These are phyloP conservation scores for Enteromius thamalakanensis DNA, from an alignment of 2,797 vertebrate species.

Conservation along the genomic window DNA sequence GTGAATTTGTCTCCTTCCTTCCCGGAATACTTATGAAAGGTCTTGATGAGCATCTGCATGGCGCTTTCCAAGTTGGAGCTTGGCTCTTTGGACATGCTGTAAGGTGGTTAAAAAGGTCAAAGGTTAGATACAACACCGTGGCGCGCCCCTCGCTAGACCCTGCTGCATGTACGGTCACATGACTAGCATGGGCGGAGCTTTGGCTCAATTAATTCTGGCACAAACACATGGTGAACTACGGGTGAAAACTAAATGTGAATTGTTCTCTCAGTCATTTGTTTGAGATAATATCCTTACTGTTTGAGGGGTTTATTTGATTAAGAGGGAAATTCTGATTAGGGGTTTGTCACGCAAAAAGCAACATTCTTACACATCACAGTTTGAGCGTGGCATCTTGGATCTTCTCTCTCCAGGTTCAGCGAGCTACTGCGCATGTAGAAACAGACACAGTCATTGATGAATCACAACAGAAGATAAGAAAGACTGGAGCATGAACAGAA, in stretches of 20 bases:
- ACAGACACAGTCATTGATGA: slow-evolving; percentile 69
- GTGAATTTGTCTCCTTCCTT: slow-evolving; percentile 84
- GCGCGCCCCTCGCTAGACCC: slow-evolving; percentile 70
- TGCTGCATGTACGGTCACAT: slow-evolving; percentile 74
- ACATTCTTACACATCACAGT: slow-evolving; percentile 84
- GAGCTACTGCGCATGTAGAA: slow-evolving; percentile 77
- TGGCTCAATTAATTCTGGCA: slow-evolving; percentile 58
- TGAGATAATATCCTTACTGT: not conserved
- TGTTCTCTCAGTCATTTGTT: slow-evolving; percentile 15
- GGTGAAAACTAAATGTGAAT: slow-evolving; percentile 24
- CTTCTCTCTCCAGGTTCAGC: slow-evolving; percentile 72
- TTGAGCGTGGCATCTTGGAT: slow-evolving; percentile 81
- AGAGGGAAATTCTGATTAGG: slow-evolving; percentile 2
- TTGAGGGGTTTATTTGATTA: not conserved
- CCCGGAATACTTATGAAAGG: slow-evolving; percentile 84
- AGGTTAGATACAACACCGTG: slow-evolving; percentile 63
- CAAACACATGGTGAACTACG: slow-evolving; percentile 40
- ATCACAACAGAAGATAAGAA: slow-evolving; percentile 14
- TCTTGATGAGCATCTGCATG: slow-evolving; percentile 86
- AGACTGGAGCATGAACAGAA: slow-evolving; percentile 24
- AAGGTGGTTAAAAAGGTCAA: slow-evolving; percentile 44
- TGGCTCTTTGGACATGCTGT: slow-evolving; percentile 83
- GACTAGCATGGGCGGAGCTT: slow-evolving; percentile 70
- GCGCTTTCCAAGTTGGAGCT: slow-evolving; percentile 81
- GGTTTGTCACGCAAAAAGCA: slow-evolving; percentile 64